Percentiles rank a stretch among this genome's conserved stretches.
Evolutionary conservation across 1,140 invertebrate species (phyloP).

Genomic region (Pogonomyrmex californicus): DNA sequence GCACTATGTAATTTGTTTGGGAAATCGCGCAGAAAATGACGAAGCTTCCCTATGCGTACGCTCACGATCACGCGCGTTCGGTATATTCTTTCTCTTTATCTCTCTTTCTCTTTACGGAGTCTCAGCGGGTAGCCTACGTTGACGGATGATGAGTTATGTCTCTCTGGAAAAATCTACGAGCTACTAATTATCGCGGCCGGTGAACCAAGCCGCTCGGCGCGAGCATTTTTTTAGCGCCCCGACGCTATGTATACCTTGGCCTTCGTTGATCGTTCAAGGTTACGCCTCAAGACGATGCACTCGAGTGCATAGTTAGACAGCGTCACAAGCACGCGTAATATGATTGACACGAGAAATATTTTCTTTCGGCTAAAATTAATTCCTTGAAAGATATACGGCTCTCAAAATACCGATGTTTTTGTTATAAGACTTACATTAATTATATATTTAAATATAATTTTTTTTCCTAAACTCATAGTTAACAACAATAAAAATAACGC

Average conservation of each 20-base stretch:
- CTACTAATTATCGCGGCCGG: slow-evolving; percentile 66
- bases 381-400: background rate
- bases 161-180: slow-evolving; percentile 65
- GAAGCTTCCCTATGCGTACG: slow-evolving; percentile 38
- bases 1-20: slow-evolving; percentile 58
- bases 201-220: slow-evolving; percentile 55
- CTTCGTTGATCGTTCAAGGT: slow-evolving; percentile 69
- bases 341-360: slow-evolving; percentile 43
- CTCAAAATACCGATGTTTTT: background rate
- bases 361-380: slow-evolving; percentile 38
- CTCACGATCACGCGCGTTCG: background rate
- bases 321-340: slow-evolving; percentile 40
- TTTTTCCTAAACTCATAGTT: background rate
- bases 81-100: background rate
- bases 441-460: background rate
- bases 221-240: slow-evolving; percentile 48
- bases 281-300: slow-evolving; percentile 45
- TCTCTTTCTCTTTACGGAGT: background rate
- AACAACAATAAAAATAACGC: background rate
- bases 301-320: slow-evolving; percentile 49
- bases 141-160: slow-evolving; percentile 73
- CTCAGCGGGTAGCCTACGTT: slow-evolving; percentile 68
- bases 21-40: slow-evolving; percentile 62
- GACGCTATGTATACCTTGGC: slow-evolving; percentile 55
- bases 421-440: background rate